phyloP scores from a whole-genome alignment of 2,888 invertebrate species.

The Abrostola triplasia region DNA sequence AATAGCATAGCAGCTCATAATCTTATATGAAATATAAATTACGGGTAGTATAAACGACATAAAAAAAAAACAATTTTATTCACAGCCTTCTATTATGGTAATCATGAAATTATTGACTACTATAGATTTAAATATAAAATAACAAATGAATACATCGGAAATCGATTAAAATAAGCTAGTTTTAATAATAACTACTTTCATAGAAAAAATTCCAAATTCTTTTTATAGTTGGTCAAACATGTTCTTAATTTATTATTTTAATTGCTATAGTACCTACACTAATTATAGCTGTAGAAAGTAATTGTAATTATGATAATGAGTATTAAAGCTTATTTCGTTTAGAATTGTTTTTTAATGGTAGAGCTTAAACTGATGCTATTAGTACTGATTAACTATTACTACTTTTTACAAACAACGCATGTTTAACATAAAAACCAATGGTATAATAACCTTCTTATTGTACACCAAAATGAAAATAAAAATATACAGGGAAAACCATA shows the following conservation, averaged over 20 bases:
- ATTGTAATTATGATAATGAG: background rate
- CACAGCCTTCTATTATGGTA: too few species aligned
- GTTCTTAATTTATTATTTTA: background rate
- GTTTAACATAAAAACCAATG: background rate
- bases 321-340: background rate
- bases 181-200: background rate
- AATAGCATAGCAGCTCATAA: too few species aligned
- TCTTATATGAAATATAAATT: too few species aligned
- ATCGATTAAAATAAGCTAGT: background rate
- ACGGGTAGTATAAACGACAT: too few species aligned
- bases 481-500: too few species aligned
- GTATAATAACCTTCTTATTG: too few species aligned
- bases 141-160: too few species aligned
- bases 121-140: too few species aligned
- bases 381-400: background rate
- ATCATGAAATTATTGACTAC: too few species aligned
- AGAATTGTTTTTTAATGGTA: constrained; percentile 1
- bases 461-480: too few species aligned
- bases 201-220: background rate
- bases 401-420: background rate
- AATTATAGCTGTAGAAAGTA: background rate
- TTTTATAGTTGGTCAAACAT: background rate
- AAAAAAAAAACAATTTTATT: too few species aligned
- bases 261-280: background rate
- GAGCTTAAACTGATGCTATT: background rate